phyloP scores from a whole-genome alignment of 2,888 invertebrate species.

The Tridacna gigas region DNA sequence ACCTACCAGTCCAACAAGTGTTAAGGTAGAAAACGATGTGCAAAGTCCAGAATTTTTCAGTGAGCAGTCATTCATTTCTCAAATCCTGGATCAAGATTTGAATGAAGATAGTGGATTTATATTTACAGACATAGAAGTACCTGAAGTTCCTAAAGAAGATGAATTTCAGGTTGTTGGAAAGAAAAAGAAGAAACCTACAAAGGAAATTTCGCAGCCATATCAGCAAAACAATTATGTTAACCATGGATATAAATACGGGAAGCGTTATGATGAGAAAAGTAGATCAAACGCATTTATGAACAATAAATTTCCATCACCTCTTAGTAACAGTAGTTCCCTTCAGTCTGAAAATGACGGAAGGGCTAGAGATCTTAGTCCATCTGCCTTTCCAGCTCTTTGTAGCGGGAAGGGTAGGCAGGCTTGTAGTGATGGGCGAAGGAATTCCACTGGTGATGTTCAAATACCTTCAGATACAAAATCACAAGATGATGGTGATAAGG shows the following conservation, averaged over 20 bases:
- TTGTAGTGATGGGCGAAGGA: conserved; percentile 71
- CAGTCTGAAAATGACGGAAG: conserved; percentile 47
- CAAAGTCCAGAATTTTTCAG: conserved; percentile 20
- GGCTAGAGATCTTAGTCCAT: conserved; percentile 78
- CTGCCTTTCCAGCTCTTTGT: conserved; percentile 78
- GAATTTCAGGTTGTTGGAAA: conserved; percentile 78
- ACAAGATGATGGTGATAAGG: conserved; percentile 80
- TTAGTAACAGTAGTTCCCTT: conserved; percentile 31
- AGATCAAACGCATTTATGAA: conserved; percentile 31
- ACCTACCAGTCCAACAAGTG: conserved; percentile 43
- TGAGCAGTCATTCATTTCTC: conserved; percentile 31
- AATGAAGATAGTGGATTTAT: conserved; percentile 66
- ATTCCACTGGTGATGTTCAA: conserved; percentile 78
- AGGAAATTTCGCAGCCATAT: conserved; percentile 37
- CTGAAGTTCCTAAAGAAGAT: conserved; percentile 66
- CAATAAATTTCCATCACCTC: conserved; percentile 47
- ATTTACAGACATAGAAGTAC: conserved; percentile 76
- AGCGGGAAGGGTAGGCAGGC: conserved; percentile 64
- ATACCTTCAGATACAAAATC: conserved; percentile 67
- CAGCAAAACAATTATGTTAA: conserved; percentile 48
- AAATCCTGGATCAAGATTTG: conserved; percentile 37
- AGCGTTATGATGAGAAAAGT: conserved; percentile 59
- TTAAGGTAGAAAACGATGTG: conserved; percentile 38
- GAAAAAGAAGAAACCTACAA: conserved; percentile 71
- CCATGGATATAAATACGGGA: conserved; percentile 48